phyloP scores from a whole-genome alignment of 2,113 vertebrate species.

The Silurus glanis region DNA sequence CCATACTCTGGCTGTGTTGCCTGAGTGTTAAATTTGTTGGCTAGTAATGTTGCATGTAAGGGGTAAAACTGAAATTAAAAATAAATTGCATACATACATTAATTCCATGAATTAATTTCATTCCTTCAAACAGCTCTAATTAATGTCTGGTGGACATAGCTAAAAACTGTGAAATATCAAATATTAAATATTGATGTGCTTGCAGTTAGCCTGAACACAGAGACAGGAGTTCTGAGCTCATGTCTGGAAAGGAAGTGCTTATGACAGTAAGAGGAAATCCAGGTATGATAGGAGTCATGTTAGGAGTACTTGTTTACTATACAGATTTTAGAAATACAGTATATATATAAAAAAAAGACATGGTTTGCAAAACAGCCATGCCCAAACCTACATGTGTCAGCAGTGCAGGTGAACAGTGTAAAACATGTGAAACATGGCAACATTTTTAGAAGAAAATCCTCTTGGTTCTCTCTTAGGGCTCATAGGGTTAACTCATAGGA shows the following conservation, averaged over 20 bases:
- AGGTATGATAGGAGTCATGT: background rate
- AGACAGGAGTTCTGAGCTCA: background rate
- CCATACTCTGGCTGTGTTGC: background rate
- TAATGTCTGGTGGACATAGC: background rate
- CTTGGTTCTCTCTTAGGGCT: background rate
- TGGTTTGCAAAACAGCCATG: background rate
- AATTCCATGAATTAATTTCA: too few relatives aligned
- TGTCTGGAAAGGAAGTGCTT: background rate
- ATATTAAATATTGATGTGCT: background rate
- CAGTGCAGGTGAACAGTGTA: background rate
- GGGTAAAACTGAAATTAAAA: background rate
- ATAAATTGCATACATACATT: background rate
- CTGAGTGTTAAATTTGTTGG: background rate
- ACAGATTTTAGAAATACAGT: background rate
- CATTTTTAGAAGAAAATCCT: background rate
- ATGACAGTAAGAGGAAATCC: background rate
- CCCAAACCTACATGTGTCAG: background rate
- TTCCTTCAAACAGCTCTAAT: conserved; percentile 3
- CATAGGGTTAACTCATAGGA: background rate
- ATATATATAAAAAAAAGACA: background rate
- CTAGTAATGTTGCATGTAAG: background rate
- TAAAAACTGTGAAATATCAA: background rate
- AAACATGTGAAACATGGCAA: background rate
- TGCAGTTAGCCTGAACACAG: background rate
- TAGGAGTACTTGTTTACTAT: background rate